Percentiles rank a stretch among this genome's conserved stretches.
Conservation (phyloP, 2,888 invertebrate species). For the Carpatolechia fugitivella region DNA sequence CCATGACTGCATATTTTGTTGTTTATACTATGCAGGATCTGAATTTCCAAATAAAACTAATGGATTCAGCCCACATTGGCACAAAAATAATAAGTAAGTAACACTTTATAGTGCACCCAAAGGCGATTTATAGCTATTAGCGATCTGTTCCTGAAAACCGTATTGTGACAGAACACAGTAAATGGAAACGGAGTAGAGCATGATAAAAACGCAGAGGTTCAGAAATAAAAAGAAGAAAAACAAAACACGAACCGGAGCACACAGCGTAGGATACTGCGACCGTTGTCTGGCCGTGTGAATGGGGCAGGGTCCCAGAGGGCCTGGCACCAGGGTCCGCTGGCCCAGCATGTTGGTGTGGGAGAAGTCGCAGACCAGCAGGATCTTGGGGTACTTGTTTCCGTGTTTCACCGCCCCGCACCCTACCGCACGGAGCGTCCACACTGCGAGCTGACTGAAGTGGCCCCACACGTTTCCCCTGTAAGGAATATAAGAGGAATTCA, state of each 20-base stretch:
- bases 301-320: constrained; percentile 48
- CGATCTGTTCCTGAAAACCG: too few species aligned
- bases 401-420: constrained; percentile 66
- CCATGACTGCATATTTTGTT: too few species aligned
- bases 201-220: too few species aligned
- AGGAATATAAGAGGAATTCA: too few species aligned
- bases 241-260: constrained; percentile 46
- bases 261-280: constrained; percentile 51
- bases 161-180: too few species aligned
- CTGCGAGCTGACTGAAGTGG: constrained; percentile 68
- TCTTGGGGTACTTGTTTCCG: constrained; percentile 40
- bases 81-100: too few species aligned
- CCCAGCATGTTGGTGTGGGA: constrained; percentile 74
- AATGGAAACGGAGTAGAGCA: too few species aligned
- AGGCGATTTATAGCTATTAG: too few species aligned
- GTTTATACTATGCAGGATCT: too few species aligned
- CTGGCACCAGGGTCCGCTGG: constrained; percentile 53
- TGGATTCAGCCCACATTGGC: too few species aligned
- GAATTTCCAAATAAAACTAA: too few species aligned
- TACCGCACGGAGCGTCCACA: constrained; percentile 62
- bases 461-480: constrained; percentile 62
- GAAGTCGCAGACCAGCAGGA: constrained; percentile 69
- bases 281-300: constrained; percentile 40
- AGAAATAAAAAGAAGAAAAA: not conserved
- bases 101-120: too few species aligned